phyloP scores from a whole-genome alignment of 2,113 vertebrate species.

The Plotosus lineatus region DNA sequence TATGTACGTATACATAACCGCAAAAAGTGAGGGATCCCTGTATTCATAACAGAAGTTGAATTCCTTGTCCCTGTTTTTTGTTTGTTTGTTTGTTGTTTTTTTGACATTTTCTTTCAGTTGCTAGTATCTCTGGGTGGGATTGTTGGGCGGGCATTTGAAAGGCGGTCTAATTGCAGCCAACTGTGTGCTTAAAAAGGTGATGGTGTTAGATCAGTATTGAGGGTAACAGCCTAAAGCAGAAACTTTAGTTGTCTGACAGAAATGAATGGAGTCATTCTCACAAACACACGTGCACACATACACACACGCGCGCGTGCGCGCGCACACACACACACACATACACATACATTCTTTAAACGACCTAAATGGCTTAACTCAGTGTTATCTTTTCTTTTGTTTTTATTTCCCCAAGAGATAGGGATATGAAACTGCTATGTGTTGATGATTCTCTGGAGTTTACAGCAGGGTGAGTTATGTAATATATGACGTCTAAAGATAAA shows the following conservation, averaged over 20 bases:
- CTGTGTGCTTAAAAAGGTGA: not conserved
- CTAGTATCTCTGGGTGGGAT: not conserved
- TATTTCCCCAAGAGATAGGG: not conserved
- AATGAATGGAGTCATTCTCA: slow-evolving; percentile 34
- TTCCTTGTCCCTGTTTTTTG: not conserved
- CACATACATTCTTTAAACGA: slow-evolving; percentile 30
- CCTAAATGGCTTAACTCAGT: slow-evolving; percentile 33
- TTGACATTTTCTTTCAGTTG: not conserved
- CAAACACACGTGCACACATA: no score
- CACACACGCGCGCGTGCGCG: no score
- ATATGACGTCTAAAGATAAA: slow-evolving; percentile 14
- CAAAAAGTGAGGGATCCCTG: no score
- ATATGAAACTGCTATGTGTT: not conserved
- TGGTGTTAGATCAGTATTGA: not conserved
- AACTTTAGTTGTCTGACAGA: slow-evolving; percentile 10
- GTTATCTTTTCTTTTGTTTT: not conserved
- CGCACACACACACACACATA: no score
- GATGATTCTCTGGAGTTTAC: not conserved
- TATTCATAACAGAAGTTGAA: not conserved
- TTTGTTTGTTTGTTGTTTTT: not conserved
- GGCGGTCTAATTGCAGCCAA: not conserved
- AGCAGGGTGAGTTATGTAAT: slow-evolving; percentile 16
- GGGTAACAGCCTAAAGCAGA: not conserved
- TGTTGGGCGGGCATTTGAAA: not conserved
- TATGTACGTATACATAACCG: no score